phyloP scores from a whole-genome alignment of 2,113 vertebrate species.

The Microtus oregoni region DNA sequence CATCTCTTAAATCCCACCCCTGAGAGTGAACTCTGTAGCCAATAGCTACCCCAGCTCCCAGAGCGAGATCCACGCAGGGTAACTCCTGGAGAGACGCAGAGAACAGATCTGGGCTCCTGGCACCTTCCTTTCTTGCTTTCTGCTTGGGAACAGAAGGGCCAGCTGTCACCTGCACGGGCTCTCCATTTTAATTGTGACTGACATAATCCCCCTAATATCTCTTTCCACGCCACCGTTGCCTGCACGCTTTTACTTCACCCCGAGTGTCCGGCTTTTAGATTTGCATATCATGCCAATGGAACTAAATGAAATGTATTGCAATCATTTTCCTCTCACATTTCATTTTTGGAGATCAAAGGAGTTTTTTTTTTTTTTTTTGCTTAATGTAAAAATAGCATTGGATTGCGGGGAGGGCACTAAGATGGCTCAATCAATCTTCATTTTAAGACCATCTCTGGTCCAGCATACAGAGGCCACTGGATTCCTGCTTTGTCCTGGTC shows the following conservation, averaged over 20 bases:
- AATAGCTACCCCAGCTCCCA: no score
- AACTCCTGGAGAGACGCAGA: neutral
- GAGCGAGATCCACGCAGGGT: no score
- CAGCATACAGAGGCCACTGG: neutral
- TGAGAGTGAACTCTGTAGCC: neutral
- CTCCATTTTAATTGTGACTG: neutral
- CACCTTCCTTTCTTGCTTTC: fast-evolving
- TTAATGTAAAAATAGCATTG: neutral
- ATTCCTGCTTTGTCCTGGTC: fast-evolving
- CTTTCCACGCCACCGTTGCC: neutral
- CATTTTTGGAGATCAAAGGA: neutral
- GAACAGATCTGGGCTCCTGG: neutral
- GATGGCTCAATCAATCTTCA: neutral
- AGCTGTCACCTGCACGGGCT: neutral
- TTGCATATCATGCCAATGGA: fast-evolving
- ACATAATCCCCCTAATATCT: neutral
- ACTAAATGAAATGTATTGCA: neutral
- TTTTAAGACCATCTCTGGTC: neutral
- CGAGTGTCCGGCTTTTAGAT: neutral
- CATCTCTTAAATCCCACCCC: neutral
- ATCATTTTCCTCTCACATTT: neutral
- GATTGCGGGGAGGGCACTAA: neutral
- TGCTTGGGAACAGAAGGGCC: neutral
- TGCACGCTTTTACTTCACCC: fast-evolving
- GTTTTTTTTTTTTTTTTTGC: neutral